phyloP scores from a whole-genome alignment of 2,888 invertebrate species.

The Andrena flavipes region DNA sequence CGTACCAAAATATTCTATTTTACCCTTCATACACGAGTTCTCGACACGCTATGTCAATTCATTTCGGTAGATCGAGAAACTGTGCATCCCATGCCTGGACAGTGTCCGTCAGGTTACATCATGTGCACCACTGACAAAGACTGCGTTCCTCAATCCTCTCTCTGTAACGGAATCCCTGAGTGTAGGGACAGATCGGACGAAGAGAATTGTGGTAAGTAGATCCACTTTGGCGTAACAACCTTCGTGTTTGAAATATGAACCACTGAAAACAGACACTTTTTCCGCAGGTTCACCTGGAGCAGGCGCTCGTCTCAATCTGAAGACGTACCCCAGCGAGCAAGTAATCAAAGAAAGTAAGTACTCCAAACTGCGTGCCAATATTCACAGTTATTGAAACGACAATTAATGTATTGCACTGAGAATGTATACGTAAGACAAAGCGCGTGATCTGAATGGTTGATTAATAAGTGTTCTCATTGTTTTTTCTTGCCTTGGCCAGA shows the following conservation, averaged over 20 bases:
- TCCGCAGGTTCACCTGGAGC: slow-evolving; percentile 79
- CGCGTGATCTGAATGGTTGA: slow-evolving; percentile 44
- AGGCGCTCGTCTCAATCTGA: slow-evolving; percentile 87
- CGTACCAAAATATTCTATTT: not conserved
- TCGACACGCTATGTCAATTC: not conserved
- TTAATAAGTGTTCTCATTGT: slow-evolving; percentile 76
- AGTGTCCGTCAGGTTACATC: slow-evolving; percentile 82
- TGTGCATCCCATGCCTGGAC: slow-evolving; percentile 64
- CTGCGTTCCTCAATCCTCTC: slow-evolving; percentile 84
- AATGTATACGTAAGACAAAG: not conserved
- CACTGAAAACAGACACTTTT: slow-evolving; percentile 2
- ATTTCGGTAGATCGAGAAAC: slow-evolving; percentile 43
- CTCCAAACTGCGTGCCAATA: not conserved
- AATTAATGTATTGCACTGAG: slow-evolving; percentile 1
- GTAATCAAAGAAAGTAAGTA: slow-evolving; percentile 94
- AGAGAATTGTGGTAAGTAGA: slow-evolving; percentile 83
- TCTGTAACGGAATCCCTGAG: slow-evolving; percentile 86
- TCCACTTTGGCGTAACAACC: not conserved
- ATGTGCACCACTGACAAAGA: slow-evolving; percentile 82
- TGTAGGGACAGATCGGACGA: slow-evolving; percentile 88
- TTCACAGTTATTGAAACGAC: not conserved
- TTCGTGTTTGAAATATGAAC: not conserved
- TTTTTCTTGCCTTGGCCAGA: slow-evolving; percentile 81
- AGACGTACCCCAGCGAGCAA: slow-evolving; percentile 92
- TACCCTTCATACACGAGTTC: not conserved